Evolutionary conservation across 2,888 invertebrate genomes (phyloP).

Genomic region (Hirtodrosophila trivittata): DNA sequence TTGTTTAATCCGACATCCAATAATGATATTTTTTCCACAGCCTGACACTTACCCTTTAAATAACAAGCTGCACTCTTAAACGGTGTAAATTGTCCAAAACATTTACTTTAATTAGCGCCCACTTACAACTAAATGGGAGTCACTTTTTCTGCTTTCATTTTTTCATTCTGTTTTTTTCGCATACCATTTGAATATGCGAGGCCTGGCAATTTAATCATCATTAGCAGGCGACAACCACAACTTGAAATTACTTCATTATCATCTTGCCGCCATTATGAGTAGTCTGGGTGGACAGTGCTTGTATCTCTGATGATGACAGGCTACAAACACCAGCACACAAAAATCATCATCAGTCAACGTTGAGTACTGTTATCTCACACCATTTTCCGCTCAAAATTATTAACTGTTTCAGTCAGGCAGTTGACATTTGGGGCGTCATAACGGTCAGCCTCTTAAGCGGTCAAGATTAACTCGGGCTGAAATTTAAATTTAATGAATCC

Average conservation of each 20-base stretch:
- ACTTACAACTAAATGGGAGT: conserved; percentile 24
- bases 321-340: conserved; percentile 46
- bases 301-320: conserved; percentile 52
- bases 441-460: conserved; percentile 26
- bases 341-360: conserved; percentile 62
- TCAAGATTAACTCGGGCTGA: conserved; percentile 25
- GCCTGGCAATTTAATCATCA: conserved; percentile 42
- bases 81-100: not conserved
- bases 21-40: too few species aligned
- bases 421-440: conserved; percentile 31
- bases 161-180: conserved; percentile 4
- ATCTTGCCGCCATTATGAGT: conserved; percentile 5
- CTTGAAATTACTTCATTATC: conserved; percentile 44
- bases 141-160: conserved; percentile 17
- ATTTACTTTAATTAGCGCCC: conserved; percentile 36
- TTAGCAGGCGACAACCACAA: conserved; percentile 39
- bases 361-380: conserved; percentile 20
- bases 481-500: not conserved
- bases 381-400: conserved; percentile 31
- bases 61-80: not conserved
- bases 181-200: conserved; percentile 22
- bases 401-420: conserved; percentile 42
- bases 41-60: too few species aligned
- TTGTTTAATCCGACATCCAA: too few species aligned
- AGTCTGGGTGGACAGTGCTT: conserved; percentile 1